Conservation (phyloP, 1,140 invertebrate genomes). For the Drosophila tristis region DNA sequence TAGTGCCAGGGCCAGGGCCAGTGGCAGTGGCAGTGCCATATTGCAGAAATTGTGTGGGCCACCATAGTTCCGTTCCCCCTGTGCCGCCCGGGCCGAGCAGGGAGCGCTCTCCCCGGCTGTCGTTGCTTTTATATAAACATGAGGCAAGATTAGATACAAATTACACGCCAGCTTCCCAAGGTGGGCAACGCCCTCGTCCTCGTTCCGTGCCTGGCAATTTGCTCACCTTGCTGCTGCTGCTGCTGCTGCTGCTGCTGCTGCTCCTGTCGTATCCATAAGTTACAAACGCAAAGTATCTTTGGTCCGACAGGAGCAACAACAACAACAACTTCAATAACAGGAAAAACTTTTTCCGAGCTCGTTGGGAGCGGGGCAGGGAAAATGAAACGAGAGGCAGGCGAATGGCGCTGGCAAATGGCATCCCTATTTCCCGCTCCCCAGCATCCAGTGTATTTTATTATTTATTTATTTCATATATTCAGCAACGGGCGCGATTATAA, state of each 20-base stretch:
- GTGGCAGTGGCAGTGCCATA: conserved; percentile 47
- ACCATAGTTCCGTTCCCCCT: conserved; percentile 46
- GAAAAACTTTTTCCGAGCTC: conserved; percentile 51
- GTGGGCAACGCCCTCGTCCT: conserved; percentile 45
- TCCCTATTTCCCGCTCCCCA: conserved; percentile 23
- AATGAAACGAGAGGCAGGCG: conserved; percentile 29
- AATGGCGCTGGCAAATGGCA: conserved; percentile 44
- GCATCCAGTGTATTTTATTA: conserved; percentile 67
- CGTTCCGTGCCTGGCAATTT: conserved; percentile 59
- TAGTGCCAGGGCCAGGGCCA: too few species aligned
- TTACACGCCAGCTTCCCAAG: conserved; percentile 78
- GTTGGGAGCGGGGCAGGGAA: background rate
- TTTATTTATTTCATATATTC: conserved; percentile 79
- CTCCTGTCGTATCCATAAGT: conserved; percentile 72
- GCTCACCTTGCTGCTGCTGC: conserved; percentile 59
- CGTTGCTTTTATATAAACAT: conserved; percentile 81
- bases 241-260: conserved; percentile 26
- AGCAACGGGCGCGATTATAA: conserved; percentile 62
- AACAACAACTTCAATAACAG: conserved; percentile 68
- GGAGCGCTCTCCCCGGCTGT: conserved; percentile 27
- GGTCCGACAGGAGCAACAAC: conserved; percentile 31
- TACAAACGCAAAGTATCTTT: conserved; percentile 70
- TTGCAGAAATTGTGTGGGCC: conserved; percentile 69
- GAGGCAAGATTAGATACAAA: conserved; percentile 81
- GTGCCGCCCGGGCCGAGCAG: background rate